These are phyloP conservation scores for Onychomys torridus DNA, from an alignment of 2,797 vertebrate genomes.

Conservation along the genomic window DNA sequence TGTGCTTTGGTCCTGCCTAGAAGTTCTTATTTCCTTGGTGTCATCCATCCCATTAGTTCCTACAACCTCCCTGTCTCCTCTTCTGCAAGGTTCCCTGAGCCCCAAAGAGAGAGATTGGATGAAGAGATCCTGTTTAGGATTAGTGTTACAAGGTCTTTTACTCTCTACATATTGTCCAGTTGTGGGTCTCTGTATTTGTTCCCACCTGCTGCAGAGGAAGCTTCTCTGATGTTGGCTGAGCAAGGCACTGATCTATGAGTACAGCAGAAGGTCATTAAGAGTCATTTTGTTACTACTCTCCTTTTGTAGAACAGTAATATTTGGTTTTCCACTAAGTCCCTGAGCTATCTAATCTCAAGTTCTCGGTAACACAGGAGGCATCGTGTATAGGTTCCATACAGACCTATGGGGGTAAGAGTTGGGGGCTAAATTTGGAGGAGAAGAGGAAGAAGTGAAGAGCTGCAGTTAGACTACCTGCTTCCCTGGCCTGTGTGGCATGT, in stretches of 20 bases:
- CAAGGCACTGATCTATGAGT: not conserved
- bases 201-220: not conserved
- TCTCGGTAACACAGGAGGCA: not conserved
- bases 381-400: not conserved
- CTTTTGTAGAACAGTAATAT: not conserved
- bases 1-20: not conserved
- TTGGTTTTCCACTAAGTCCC: not conserved
- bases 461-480: not conserved
- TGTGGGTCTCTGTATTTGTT: not conserved
- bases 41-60: not conserved
- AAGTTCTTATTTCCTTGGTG: not conserved
- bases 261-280: not conserved
- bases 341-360: not conserved
- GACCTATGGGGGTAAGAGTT: not conserved
- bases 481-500: not conserved
- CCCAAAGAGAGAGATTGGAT: not conserved
- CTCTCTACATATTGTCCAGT: not conserved
- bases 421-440: not conserved
- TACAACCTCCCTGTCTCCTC: not conserved
- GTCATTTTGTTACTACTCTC: too few species aligned
- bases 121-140: not conserved
- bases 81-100: not conserved
- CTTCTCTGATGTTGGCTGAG: not conserved
- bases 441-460: not conserved
- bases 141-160: not conserved